Percentiles rank a stretch among this genome's conserved stretches.
Evolutionary conservation across 2,888 invertebrate genomes (phyloP).

Genomic region (Cryptus armator): DNA sequence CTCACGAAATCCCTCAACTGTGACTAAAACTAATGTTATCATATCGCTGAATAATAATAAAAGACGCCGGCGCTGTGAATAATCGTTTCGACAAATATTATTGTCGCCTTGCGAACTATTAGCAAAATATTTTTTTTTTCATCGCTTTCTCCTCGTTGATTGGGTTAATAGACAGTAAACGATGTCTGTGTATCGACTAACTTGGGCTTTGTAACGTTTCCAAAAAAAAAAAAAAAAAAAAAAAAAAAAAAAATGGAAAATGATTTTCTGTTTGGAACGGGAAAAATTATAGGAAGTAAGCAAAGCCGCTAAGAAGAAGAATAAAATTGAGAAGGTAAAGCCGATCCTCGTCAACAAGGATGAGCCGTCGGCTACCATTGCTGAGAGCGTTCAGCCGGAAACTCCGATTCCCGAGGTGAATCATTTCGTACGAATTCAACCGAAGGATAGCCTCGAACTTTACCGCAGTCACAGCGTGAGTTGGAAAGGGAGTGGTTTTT

Average conservation of each 20-base stretch:
- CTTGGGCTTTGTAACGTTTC: slow-evolving; percentile 73
- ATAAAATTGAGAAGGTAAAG: slow-evolving; percentile 90
- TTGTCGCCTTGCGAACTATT: neutral
- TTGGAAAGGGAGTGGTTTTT: slow-evolving; percentile 68
- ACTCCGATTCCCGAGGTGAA: slow-evolving; percentile 86
- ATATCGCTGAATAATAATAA: slow-evolving; percentile 14
- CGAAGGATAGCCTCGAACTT: slow-evolving; percentile 92
- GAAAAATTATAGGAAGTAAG: slow-evolving; percentile 80
- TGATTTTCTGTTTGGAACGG: slow-evolving; percentile 51
- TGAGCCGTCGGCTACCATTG: slow-evolving; percentile 86
- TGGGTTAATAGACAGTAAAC: neutral
- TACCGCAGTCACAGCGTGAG: slow-evolving; percentile 86
- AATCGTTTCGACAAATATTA: slow-evolving; percentile 24
- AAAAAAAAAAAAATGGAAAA: slow-evolving; percentile 61
- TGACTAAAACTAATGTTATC: neutral
- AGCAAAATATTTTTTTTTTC: neutral
- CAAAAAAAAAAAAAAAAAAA: slow-evolving; percentile 66
- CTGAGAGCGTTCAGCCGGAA: slow-evolving; percentile 82
- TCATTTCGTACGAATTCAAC: slow-evolving; percentile 92
- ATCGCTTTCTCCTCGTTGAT: neutral
- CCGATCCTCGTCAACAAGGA: slow-evolving; percentile 92
- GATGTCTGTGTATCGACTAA: neutral
- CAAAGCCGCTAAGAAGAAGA: slow-evolving; percentile 89
- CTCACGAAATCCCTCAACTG: neutral
- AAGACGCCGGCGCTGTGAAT: slow-evolving; percentile 1